These are phyloP conservation scores for Scelioninae gen. 2 DNA, from an alignment of 2,888 invertebrate genomes.

Conservation along the genomic window DNA sequence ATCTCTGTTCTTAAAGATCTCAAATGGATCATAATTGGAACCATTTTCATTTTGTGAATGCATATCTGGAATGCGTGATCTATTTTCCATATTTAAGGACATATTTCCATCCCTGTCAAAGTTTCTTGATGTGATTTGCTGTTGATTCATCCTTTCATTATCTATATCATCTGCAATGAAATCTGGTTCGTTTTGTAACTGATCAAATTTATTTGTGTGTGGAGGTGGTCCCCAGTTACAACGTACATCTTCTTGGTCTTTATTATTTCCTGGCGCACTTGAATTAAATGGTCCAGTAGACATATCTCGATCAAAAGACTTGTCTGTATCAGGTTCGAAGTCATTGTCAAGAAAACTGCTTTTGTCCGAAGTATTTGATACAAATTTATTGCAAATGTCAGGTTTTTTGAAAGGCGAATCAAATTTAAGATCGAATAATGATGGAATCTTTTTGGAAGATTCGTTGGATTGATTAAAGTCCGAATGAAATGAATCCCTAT, in stretches of 20 bases:
- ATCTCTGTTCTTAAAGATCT: slow-evolving; percentile 43
- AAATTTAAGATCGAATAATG: slow-evolving; percentile 62
- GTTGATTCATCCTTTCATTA: slow-evolving; percentile 4
- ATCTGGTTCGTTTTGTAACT: slow-evolving; percentile 34
- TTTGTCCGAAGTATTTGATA: not conserved
- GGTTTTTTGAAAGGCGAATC: slow-evolving; percentile 54
- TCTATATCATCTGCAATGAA: not conserved
- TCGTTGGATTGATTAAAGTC: slow-evolving; percentile 39
- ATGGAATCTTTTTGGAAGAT: slow-evolving; percentile 58
- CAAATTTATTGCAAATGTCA: not conserved
- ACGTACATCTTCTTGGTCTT: not conserved
- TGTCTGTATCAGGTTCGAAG: slow-evolving; percentile 12
- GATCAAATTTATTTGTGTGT: slow-evolving; percentile 48
- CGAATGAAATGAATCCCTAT: slow-evolving; percentile 22
- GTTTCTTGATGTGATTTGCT: not conserved
- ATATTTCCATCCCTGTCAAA: not conserved
- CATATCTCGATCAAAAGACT: not conserved
- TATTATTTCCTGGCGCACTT: slow-evolving; percentile 2
- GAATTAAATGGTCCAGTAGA: not conserved
- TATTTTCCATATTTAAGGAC: not conserved
- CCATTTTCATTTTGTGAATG: slow-evolving; percentile 12
- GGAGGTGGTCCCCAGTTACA: slow-evolving; percentile 8
- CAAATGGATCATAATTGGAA: slow-evolving; percentile 51
- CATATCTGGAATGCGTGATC: not conserved
- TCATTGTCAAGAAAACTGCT: slow-evolving; percentile 1